A percentile compares a stretch with the other conserved stretches of the same genome.
Conservation (phyloP, 2,113 vertebrate genomes). For the Pogona vitticeps region DNA sequence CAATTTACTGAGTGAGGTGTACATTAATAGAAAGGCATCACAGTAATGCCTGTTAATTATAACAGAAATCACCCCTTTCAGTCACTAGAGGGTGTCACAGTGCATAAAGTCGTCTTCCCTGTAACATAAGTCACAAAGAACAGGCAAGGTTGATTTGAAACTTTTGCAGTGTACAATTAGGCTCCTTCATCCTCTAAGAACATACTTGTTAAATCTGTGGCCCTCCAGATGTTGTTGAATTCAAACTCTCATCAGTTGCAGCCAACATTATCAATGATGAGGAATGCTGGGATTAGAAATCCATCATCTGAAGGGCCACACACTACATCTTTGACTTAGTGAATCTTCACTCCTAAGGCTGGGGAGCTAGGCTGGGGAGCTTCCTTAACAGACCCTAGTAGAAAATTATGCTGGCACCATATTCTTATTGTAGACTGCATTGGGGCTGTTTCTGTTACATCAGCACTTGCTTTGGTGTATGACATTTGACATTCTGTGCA, state of each 20-base stretch:
- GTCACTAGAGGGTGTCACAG: slow-evolving; percentile 11
- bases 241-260: not conserved
- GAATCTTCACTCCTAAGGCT: not conserved
- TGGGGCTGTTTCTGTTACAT: not conserved
- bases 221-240: not conserved
- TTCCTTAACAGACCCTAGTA: not conserved
- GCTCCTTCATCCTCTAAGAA: not conserved
- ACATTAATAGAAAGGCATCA: not conserved
- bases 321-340: not conserved
- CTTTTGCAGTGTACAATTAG: not conserved
- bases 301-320: not conserved
- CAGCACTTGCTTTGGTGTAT: not conserved
- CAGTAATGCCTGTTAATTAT: not conserved
- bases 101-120: not conserved
- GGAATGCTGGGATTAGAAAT: not conserved
- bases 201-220: not conserved
- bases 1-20: not conserved
- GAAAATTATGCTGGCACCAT: not conserved
- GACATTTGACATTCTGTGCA: not conserved
- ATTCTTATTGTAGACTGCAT: not conserved
- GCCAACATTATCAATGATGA: too few relatives aligned
- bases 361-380: not conserved
- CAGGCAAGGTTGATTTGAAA: not conserved
- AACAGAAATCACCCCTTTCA: not conserved
- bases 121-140: not conserved